Base-by-base conservation (phyloP, 2,888 invertebrate species). In the Sclerodermus sp. region DNA sequence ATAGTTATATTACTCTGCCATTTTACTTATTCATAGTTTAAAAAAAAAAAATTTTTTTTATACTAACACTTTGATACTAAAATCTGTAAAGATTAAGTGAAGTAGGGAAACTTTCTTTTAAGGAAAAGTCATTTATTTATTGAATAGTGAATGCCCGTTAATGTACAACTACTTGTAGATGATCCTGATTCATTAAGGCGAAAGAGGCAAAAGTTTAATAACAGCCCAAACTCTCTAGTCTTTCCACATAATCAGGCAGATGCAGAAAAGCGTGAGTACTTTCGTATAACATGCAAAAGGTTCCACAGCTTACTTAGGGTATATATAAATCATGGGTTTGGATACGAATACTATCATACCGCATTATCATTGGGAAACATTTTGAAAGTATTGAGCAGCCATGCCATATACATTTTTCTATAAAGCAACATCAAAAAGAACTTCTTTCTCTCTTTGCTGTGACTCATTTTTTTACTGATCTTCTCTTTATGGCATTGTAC, bases 111-210 rank as follows among this genome's bases (percentile, higher is more conserved):
- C n/a, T 30, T 41, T 46, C 49, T 43, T 49, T 47, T 40, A 46
- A 10, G 13, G 39, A 37, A 34, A 56, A 56, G 51, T 45, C 41
- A 49, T 17, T 43, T 23, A 5, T 17, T 18, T 18, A 3, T 17
- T n/a, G 4, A 5, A 15, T 16, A 14, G 2, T n/a, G 17, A 38
- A 16, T 8, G 23, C 4, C 42, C 30, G 38, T 57, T 71, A 69
- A 70, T 62, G 31, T 63, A 61, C 69, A 57, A 79, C 76, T 64
- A 69, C 78, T 81, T 82, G 68, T 84, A 85, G 85, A 85, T 81
- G 85, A 85, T 81, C 82, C 83, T 68, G 82, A 80, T 75, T 79
- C 79, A 65, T 78, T 83, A 77, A 84, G 82, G 80, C 82, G 83
- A 76, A 84, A 84, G 74, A 79, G 83, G 72, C 79, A 80, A 75